Evolutionary conservation across 2,888 invertebrate genomes (phyloP), one percentile per base, ranked within the genome.

Genomic region (Ischnus inquisitorius): DNA sequence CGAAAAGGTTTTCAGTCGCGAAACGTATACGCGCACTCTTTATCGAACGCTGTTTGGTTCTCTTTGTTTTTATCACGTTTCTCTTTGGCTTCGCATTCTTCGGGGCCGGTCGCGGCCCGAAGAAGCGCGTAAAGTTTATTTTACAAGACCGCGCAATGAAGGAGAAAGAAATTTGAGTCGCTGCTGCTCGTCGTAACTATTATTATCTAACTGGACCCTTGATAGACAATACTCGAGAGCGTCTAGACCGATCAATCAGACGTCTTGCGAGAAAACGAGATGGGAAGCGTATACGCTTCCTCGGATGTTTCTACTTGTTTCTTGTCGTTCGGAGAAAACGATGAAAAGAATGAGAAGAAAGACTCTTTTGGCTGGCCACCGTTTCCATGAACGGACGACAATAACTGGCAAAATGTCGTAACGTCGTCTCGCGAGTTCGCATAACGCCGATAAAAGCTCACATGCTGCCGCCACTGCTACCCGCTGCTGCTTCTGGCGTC

Each of bases 361-460:
- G 16, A 6, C 12, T 19, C 14, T 41, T n/a, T n/a, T 4, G 12
- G 34, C 62, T 28, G 62, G 62, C 62, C 74, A 62, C 74, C 8
- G 74, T 74, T 34, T 74, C 14, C 34, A 22, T 5, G 28, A 74
- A 46, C 46, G n/a, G 62, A 34, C 48, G 74, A 62, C 62, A 62
- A 62, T 74, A 74, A 74, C 74, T 28, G 48, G 74, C 46, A 62
- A 74, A 74, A 74, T 43, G 60, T 74, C 74, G 74, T 74, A 74
- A 74, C 62, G 46, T 62, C 74, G 74, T 74, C 62, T 62, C 74
- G 46, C 41, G 28, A 46, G 46, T 46, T 34, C 62, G 46, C 62
- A 62, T 34, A 46, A 74, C 46, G 62, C 62, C 72, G 67, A 78
- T 83, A 80, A 83, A 83, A 79, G 67, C 67, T 67, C 48, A 28